A percentile compares a stretch with the other conserved stretches of the same genome.
phyloP scores from a whole-genome alignment of 35 echinoderm and acorn worm genomes.

The Lytechinus variegatus region DNA sequence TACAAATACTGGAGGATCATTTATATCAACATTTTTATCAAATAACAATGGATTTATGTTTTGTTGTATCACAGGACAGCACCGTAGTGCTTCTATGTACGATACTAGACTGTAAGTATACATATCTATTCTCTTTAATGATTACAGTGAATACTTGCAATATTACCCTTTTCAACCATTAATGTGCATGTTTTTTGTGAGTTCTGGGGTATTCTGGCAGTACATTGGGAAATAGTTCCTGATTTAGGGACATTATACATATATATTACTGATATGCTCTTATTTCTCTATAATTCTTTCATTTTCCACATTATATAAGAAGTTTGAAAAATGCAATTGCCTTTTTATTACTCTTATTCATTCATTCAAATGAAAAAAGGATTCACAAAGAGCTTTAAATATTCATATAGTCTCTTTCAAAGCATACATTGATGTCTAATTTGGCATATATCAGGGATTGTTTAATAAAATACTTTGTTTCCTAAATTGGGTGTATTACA shows the following conservation, averaged over 20 bases:
- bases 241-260: neutral
- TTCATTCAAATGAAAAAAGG: neutral
- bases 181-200: too few relatives aligned
- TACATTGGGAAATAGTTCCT: neutral
- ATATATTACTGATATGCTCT: neutral
- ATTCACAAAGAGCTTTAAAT: neutral
- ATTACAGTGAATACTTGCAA: neutral
- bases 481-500: neutral
- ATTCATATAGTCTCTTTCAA: neutral
- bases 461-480: neutral
- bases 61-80: slow-evolving; percentile 28
- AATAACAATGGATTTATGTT: slow-evolving; percentile 5
- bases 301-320: neutral
- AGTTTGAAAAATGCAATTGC: neutral
- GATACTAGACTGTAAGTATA: slow-evolving; percentile 42
- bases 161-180: neutral
- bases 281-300: neutral
- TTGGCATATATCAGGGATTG: neutral
- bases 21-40: neutral
- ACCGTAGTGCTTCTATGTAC: slow-evolving; percentile 38
- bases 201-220: neutral
- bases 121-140: neutral
- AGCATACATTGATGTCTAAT: neutral
- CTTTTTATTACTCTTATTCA: neutral
- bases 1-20: neutral